phyloP scores from a whole-genome alignment of 2,888 invertebrate genomes.

The Mythimna pallens region DNA sequence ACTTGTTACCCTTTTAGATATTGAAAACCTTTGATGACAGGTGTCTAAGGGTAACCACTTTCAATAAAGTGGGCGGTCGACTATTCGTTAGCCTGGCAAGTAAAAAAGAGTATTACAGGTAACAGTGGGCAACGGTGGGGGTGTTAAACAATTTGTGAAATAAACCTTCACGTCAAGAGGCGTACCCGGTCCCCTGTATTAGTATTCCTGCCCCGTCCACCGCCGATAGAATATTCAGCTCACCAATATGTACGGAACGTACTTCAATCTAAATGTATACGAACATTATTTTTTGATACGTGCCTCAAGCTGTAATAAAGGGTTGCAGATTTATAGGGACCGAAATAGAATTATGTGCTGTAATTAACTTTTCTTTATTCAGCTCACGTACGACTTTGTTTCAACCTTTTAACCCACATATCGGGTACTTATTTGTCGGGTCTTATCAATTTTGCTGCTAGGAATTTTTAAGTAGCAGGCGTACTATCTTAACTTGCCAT shows the following conservation, averaged over 20 bases:
- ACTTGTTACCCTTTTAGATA: neutral
- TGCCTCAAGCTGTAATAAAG: conserved; percentile 61
- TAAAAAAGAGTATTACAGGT: conserved; percentile 11
- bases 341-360: conserved; percentile 47
- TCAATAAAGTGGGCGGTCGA: conserved; percentile 15
- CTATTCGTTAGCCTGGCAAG: conserved; percentile 1
- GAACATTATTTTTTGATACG: conserved; percentile 70
- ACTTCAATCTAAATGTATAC: conserved; percentile 70
- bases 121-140: conserved; percentile 16
- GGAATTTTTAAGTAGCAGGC: conserved; percentile 2
- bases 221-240: conserved; percentile 72
- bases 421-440: neutral
- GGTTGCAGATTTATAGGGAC: conserved; percentile 47
- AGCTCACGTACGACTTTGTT: conserved; percentile 16
- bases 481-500: neutral
- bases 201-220: conserved; percentile 66
- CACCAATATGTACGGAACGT: conserved; percentile 61
- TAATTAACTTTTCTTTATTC: conserved; percentile 33
- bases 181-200: conserved; percentile 43
- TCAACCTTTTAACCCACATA: neutral
- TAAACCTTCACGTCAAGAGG: conserved; percentile 33
- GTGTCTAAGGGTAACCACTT: conserved; percentile 12
- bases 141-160: conserved; percentile 52
- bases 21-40: neutral
- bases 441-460: conserved; percentile 11